Evolutionary conservation across 2,113 vertebrate genomes (phyloP).

Genomic region (Rhynchomys soricoides): DNA sequence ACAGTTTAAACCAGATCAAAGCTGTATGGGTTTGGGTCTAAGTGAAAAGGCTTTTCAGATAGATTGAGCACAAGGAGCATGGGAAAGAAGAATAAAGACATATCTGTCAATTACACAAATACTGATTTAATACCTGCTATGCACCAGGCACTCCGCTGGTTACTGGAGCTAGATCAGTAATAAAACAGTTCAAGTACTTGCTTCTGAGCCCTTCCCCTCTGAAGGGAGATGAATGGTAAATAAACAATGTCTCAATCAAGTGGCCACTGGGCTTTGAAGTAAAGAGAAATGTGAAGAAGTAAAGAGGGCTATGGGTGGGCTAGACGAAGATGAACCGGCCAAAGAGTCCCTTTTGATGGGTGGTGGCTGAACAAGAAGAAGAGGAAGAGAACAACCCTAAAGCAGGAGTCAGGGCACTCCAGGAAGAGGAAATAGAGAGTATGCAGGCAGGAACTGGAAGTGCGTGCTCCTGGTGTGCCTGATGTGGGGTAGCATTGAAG

Average conservation of each 20-base stretch:
- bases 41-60: not conserved
- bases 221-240: not conserved
- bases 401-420: not conserved
- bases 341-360: not conserved
- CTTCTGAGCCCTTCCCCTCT: not conserved
- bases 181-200: not conserved
- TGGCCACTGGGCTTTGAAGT: not conserved
- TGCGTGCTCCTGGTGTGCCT: accelerated
- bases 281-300: not conserved
- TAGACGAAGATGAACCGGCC: not conserved
- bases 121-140: not conserved
- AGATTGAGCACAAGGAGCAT: not conserved
- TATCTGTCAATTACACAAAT: conserved; percentile 11
- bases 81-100: conserved; percentile 13
- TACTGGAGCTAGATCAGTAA: not conserved
- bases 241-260: not conserved
- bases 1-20: not conserved
- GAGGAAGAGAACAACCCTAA: not conserved
- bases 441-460: not conserved
- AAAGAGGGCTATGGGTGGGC: not conserved
- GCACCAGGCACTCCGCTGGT: not conserved
- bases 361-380: not conserved
- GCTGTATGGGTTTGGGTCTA: conserved; percentile 4
- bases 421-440: not conserved
- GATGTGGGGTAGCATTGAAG: not conserved